These are phyloP conservation scores for Steromphala cineraria DNA, from an alignment of 2,888 invertebrate species.

Conservation along the genomic window DNA sequence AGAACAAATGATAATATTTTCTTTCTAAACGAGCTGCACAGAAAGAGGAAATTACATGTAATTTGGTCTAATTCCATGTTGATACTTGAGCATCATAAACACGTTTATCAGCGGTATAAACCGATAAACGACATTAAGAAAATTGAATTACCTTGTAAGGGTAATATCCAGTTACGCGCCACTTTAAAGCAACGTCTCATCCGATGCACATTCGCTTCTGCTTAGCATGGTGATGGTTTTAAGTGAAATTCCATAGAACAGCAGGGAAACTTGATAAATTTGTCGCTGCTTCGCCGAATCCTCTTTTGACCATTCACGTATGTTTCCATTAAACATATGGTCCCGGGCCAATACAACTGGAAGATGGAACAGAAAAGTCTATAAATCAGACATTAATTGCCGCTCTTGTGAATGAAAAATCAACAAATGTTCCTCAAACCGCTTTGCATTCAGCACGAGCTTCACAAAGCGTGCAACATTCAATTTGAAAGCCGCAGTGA, in stretches of 20 bases:
- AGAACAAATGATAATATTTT: no score
- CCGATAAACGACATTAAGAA: background rate
- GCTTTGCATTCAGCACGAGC: background rate
- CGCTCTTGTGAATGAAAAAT: background rate
- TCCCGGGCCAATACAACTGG: background rate
- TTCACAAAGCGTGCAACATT: background rate
- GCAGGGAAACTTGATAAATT: background rate
- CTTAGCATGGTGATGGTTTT: background rate
- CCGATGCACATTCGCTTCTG: background rate
- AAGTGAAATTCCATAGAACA: background rate
- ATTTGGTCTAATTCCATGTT: no score
- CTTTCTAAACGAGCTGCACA: no score
- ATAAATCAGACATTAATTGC: constrained; percentile 6
- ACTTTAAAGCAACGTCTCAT: background rate
- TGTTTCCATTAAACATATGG: background rate
- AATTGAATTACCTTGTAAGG: background rate
- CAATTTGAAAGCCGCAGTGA: background rate
- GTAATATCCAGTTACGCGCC: no score
- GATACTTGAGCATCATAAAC: no score
- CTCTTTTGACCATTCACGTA: background rate
- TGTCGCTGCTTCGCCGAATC: background rate
- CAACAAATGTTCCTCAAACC: background rate
- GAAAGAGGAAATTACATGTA: no score
- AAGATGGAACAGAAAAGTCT: background rate
- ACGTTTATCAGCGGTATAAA: background rate